These are phyloP conservation scores for Tenthredo scrophulariae DNA, from an alignment of 2,888 invertebrate genomes.

Conservation along the genomic window DNA sequence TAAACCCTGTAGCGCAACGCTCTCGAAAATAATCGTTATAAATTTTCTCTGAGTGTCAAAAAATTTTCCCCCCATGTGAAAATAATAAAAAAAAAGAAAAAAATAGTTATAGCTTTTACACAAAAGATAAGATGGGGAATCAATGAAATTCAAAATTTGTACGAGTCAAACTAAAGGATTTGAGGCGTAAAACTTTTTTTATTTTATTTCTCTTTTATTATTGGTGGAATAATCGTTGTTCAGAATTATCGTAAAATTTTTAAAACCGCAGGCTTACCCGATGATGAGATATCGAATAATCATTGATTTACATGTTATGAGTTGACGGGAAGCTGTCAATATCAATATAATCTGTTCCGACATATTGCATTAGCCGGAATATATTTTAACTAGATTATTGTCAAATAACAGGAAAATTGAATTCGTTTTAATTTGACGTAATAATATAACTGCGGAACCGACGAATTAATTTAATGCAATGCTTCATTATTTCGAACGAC, in stretches of 20 bases:
- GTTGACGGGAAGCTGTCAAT: background rate
- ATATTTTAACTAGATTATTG: background rate
- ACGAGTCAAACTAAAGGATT: no score
- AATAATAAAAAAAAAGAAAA: no score
- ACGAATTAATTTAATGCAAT: background rate
- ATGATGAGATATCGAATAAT: background rate
- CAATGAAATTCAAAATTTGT: no score
- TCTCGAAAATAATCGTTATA: constrained; percentile 9
- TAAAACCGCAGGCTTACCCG: background rate
- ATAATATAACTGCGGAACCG: background rate
- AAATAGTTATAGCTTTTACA: no score
- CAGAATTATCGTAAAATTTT: no score
- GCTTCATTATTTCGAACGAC: background rate
- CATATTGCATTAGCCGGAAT: background rate
- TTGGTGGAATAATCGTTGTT: no score
- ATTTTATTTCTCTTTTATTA: no score
- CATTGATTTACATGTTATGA: background rate
- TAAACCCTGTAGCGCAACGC: background rate
- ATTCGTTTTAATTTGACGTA: background rate
- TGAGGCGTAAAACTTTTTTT: no score
- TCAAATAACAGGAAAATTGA: background rate
- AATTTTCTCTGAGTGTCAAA: no score
- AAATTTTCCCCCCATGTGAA: no score
- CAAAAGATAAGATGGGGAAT: no score
- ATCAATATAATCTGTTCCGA: background rate